Evolutionary conservation across 2,888 invertebrate genomes (phyloP).

Genomic region (Dryococelus australis): DNA sequence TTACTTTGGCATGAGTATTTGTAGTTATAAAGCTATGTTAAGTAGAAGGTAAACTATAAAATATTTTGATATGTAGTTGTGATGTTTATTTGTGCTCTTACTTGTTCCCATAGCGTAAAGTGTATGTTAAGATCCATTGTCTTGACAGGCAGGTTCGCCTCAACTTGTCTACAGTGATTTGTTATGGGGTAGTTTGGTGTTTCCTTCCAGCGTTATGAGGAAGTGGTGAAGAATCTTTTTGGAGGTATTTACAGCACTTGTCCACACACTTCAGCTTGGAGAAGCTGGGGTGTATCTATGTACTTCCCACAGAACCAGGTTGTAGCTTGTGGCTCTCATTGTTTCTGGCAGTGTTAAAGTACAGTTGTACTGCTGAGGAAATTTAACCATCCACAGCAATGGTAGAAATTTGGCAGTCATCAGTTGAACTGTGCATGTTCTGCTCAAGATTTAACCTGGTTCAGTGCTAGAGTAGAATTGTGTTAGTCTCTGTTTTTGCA

Average conservation of each 20-base stretch:
- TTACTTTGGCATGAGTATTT: no score
- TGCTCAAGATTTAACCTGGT: conserved; percentile 16
- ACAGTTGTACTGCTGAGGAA: not conserved
- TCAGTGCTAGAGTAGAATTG: not conserved
- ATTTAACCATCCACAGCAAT: not conserved
- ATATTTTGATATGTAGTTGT: no score
- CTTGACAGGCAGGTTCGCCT: conserved; percentile 3
- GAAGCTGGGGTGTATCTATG: not conserved
- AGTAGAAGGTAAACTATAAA: no score
- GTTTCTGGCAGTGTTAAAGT: not conserved
- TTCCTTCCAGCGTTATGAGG: conserved; percentile 16
- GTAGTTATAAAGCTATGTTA: no score
- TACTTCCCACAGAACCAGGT: not conserved
- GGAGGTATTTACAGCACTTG: conserved; percentile 10
- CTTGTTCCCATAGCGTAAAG: not conserved
- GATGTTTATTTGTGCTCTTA: not conserved
- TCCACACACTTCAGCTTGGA: conserved; percentile 16
- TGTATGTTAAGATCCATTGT: not conserved
- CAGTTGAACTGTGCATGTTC: not conserved
- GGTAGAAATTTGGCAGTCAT: not conserved
- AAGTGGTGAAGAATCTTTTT: conserved; percentile 1
- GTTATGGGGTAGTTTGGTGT: conserved; percentile 9
- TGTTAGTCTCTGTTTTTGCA: not conserved
- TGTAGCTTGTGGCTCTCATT: not conserved
- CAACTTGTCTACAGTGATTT: not conserved